Conservation (phyloP, 2,888 invertebrate species). For the Callimorpha dominula region DNA sequence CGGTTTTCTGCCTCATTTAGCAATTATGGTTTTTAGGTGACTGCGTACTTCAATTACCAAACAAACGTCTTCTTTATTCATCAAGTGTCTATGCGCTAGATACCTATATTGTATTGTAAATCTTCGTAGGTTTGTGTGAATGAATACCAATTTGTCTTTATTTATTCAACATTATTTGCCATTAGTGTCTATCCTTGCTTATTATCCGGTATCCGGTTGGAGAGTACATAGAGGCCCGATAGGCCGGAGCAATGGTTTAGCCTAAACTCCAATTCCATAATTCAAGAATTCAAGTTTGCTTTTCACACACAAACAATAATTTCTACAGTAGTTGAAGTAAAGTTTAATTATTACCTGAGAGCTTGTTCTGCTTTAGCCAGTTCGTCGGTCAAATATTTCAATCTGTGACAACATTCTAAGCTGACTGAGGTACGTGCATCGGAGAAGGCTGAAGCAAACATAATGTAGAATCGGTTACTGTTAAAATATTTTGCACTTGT, state of each 20-base stretch:
- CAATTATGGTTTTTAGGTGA: no score
- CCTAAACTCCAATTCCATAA: neutral
- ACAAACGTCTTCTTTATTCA: no score
- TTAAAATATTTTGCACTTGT: neutral
- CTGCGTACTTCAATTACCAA: no score
- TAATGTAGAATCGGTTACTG: neutral
- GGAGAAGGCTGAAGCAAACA: conserved; percentile 30
- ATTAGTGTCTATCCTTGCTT: no score
- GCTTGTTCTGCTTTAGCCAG: conserved; percentile 68
- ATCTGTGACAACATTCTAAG: conserved; percentile 71
- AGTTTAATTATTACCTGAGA: conserved; percentile 62
- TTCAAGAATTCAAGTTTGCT: neutral
- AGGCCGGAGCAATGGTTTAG: neutral
- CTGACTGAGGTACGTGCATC: conserved; percentile 55
- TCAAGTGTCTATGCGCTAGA: no score
- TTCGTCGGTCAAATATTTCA: conserved; percentile 69
- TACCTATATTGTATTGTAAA: no score
- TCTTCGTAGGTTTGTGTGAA: no score
- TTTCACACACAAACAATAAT: neutral
- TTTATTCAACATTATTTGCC: no score
- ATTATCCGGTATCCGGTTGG: no score
- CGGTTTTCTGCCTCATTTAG: no score
- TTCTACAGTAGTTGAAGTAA: neutral
- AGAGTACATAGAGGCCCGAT: no score
- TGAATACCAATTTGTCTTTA: no score